Evolutionary conservation across 2,113 vertebrate species (phyloP).

Genomic region (Hippocampus mohnikei): DNA sequence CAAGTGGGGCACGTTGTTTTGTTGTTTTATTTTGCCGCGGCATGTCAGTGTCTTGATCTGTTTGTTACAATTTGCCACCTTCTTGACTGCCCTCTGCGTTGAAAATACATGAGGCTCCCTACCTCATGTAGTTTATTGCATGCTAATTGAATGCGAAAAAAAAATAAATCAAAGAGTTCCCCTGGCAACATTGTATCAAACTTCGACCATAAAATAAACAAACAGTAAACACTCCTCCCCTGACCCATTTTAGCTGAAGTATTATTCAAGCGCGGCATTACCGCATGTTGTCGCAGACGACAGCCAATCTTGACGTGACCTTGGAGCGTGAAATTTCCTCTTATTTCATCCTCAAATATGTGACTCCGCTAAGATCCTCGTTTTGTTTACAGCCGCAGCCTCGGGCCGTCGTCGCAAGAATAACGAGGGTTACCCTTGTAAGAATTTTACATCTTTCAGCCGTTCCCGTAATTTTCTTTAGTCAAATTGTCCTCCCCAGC

Average conservation of each 20-base stretch:
- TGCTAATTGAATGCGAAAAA: neutral
- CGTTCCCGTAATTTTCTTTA: neutral
- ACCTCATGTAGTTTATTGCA: neutral
- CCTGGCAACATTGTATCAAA: neutral
- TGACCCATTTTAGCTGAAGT: neutral
- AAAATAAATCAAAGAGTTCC: neutral
- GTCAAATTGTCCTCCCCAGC: neutral
- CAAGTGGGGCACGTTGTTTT: no score
- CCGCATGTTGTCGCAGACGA: neutral
- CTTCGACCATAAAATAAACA: neutral
- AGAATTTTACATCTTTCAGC: constrained; percentile 30
- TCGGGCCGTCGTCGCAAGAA: constrained; percentile 32
- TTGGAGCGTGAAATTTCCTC: constrained; percentile 25
- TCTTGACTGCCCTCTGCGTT: no score
- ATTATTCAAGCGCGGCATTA: constrained; percentile 17
- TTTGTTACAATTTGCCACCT: no score
- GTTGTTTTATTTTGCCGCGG: no score
- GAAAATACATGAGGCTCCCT: no score
- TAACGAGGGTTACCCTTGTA: constrained; percentile 27
- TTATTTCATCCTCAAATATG: constrained; percentile 37
- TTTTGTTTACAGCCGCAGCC: constrained; percentile 55
- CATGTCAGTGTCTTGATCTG: no score
- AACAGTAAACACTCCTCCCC: neutral
- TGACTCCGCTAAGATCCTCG: constrained; percentile 51
- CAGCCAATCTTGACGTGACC: constrained; percentile 24